Base-by-base conservation (phyloP, 2,888 invertebrate species). In the Netelia inedita region DNA sequence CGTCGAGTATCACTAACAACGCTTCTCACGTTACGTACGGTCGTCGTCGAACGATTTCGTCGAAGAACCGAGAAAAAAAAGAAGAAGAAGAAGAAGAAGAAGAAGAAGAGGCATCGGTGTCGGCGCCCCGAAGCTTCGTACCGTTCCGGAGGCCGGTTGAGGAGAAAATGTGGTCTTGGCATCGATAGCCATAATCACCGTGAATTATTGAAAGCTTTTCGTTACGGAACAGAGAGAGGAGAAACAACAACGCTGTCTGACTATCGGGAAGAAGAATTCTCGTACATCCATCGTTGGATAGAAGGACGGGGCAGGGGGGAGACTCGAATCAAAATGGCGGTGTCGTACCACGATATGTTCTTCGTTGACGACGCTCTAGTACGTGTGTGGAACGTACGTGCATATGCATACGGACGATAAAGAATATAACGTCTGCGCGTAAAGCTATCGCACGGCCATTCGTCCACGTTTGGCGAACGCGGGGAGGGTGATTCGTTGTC, bases 381-480 rank as follows among this genome's bases (percentile, higher is more conserved):
- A 61, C 21, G 23, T 6, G 41, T 46, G 16, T 16, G 35, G 0
- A 74, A 71, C 21, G 55, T 19, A 50, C 14, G 46, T n/a, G 23
- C 19, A 21, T 57, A 57, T n/a, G n/a, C n/a, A 11, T 1, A 41
- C 19, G 28, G 5, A 57, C n/a, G 9, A 57, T n/a, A 72, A 79
- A 85, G 66, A 66, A 66, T 28, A 35, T 59, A 80, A 84, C 76
- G 84, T 79, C 83, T 83, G 83, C 87, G 86, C 81, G 82, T 72
- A 83, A 86, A 63, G 88, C 79, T 87, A 88, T 88, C 82, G 87
- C 46, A 23, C 85, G 82, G 82, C 89, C 76, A 92, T 92, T 92
- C 91, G 92, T 92, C 92, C 92, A 92, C 92, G 92, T 92, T 91
- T 87, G 90, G 90, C 76, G 68, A 79, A 79, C 61, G 53, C 72